Base-by-base conservation (phyloP, 1,140 invertebrate genomes). In the Trichonephila inaurata region DNA sequence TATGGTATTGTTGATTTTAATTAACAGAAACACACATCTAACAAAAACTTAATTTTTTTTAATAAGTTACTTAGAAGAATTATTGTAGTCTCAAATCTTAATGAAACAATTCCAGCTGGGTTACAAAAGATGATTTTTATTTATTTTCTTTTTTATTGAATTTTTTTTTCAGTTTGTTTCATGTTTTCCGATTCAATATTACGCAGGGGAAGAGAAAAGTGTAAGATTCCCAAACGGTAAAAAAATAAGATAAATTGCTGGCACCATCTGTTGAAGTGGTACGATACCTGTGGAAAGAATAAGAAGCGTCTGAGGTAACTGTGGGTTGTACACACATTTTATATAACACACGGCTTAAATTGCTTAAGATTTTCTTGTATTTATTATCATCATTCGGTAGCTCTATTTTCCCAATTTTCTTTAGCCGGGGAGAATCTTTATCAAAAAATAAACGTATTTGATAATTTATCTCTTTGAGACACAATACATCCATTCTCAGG, bases 191-290 rank as follows among this genome's bases (percentile, higher is more conserved):
- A 83, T 83, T 83, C 82, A 28, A 58, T 83, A 83, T 83, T 83
- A 51, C n/a, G 7, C 40, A 14, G 21, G 28, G 28, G 40, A 62
- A 86, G 24, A 86, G 24, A 86, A 24, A 86, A 33, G 33, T 61
- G 18, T 88, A 64, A 88, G 60, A 88, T 40, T 33, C 61, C 33
- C 24, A 40, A 64, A 66, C 28, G 40, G 64, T 40, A 24, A 83
- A 85, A 87, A 88, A 88, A 88, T 44, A 64, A 88, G 86, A 88
- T 40, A 44, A 88, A 88, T 88, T 21, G 33, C 33, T 58, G 64
- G 72, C 89, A 40, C 89, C 89, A 91, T 91, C 89, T 91, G 89
- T 91, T 81, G 44, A 91, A 81, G 44, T 64, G 51, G 40, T 60
- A 58, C 24, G 51, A 61, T 85, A 60, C 44, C 21, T 60, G 66